Evolutionary conservation across 2,797 vertebrate genomes (phyloP).

Genomic region (Naso thynnoides): DNA sequence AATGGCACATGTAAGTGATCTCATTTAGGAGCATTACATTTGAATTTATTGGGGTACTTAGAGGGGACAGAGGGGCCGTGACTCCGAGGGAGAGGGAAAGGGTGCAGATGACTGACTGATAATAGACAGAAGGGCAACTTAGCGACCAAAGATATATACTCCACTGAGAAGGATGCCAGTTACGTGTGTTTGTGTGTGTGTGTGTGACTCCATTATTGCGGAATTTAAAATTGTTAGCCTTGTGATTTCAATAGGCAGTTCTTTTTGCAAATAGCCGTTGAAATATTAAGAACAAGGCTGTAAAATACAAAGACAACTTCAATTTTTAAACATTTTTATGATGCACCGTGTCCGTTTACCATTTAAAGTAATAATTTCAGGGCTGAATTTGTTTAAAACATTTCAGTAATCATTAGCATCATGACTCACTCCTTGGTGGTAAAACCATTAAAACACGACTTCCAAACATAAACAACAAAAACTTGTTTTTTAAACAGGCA

Average conservation of each 20-base stretch:
- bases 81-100: constrained; percentile 79
- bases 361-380: constrained; percentile 41
- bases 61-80: constrained; percentile 84
- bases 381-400: constrained; percentile 35
- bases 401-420: constrained; percentile 59
- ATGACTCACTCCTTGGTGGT: constrained; percentile 58
- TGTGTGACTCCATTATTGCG: background rate
- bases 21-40: constrained; percentile 87
- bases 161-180: constrained; percentile 20
- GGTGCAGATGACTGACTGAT: constrained; percentile 74
- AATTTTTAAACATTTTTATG: constrained; percentile 29
- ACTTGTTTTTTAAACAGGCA: constrained; percentile 60
- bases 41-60: constrained; percentile 88
- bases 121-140: constrained; percentile 59
- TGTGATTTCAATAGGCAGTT: constrained; percentile 12
- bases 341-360: constrained; percentile 17
- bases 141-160: constrained; percentile 34
- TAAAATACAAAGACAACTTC: constrained; percentile 16
- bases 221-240: constrained; percentile 14
- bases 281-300: constrained; percentile 11
- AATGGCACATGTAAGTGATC: constrained; percentile 89
- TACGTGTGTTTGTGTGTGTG: constrained; percentile 3
- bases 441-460: constrained; percentile 48
- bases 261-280: constrained; percentile 19
- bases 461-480: constrained; percentile 34